A percentile compares a stretch with the other conserved stretches of the same genome.
Conservation (phyloP, 1,140 invertebrate species). For the Oncopodura yosiiana region DNA sequence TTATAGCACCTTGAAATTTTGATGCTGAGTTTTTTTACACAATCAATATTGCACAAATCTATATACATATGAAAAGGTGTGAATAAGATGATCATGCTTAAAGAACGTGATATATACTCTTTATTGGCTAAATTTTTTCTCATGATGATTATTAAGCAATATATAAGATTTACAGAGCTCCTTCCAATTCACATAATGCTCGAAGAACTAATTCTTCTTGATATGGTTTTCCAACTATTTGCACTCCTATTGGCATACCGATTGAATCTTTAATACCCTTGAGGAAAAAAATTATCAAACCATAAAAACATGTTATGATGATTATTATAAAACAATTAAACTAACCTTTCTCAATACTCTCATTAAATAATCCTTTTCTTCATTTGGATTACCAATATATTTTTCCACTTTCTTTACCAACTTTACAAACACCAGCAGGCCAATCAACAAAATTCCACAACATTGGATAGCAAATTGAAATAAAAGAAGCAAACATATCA, state of each 20-base stretch:
- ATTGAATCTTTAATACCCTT: constrained; percentile 18
- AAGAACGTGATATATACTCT: no score
- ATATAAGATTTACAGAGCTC: no score
- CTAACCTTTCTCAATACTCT: constrained; percentile 36
- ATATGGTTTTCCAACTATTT: constrained; percentile 40
- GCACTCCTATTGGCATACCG: constrained; percentile 40
- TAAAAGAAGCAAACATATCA: no score
- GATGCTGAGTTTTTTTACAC: no score
- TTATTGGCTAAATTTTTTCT: no score
- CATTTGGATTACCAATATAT: constrained; percentile 37
- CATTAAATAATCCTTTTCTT: constrained; percentile 32
- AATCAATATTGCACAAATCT: no score
- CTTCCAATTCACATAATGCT: constrained; percentile 36
- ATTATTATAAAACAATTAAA: not conserved
- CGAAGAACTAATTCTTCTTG: constrained; percentile 39
- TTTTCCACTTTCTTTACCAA: constrained; percentile 37
- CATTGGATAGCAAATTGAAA: constrained; percentile 37
- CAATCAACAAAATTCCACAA: constrained; percentile 39
- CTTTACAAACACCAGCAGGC: constrained; percentile 38
- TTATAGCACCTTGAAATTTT: no score
- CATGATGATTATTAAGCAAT: no score
- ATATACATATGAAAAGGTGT: no score
- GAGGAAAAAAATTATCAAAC: not conserved
- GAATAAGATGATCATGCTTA: no score
- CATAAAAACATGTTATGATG: not conserved